Conservation (phyloP, 2,888 invertebrate species). For the Scotopteryx bipunctaria region DNA sequence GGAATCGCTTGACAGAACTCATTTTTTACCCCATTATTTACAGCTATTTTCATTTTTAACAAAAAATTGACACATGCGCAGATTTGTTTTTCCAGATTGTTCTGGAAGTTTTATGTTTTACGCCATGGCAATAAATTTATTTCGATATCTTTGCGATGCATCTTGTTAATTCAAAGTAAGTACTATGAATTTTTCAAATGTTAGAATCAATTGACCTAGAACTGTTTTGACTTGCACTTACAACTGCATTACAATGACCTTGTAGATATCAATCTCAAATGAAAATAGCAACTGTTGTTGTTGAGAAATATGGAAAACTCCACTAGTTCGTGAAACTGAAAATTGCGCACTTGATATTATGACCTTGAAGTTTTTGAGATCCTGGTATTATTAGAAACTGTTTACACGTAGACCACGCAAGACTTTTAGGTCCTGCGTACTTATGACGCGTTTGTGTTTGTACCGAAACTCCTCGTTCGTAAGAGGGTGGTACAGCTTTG, state of each 20-base stretch:
- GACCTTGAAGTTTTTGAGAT: slow-evolving; percentile 4
- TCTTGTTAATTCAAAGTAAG: neutral
- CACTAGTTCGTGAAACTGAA: slow-evolving; percentile 13
- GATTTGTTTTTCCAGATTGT: slow-evolving; percentile 1
- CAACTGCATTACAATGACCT: slow-evolving; percentile 18
- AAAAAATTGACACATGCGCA: too few species aligned
- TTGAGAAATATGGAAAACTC: slow-evolving; percentile 17
- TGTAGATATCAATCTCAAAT: slow-evolving; percentile 16
- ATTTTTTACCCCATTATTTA: neutral
- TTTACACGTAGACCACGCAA: neutral
- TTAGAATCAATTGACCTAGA: slow-evolving; percentile 4
- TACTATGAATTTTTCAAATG: neutral
- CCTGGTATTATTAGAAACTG: neutral
- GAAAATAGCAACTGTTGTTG: slow-evolving; percentile 18
- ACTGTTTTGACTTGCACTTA: slow-evolving; percentile 16
- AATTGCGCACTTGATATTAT: slow-evolving; percentile 13
- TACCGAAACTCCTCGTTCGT: neutral
- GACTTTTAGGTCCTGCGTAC: neutral
- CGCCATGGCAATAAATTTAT: neutral
- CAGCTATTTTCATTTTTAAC: neutral
- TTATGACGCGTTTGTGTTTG: neutral
- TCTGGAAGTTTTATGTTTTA: neutral
- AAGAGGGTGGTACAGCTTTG: neutral
- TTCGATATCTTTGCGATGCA: too few species aligned
- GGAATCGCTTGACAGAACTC: neutral